These are phyloP conservation scores for Pseudolycoriella hygida DNA, from an alignment of 2,888 invertebrate genomes.

Conservation along the genomic window DNA sequence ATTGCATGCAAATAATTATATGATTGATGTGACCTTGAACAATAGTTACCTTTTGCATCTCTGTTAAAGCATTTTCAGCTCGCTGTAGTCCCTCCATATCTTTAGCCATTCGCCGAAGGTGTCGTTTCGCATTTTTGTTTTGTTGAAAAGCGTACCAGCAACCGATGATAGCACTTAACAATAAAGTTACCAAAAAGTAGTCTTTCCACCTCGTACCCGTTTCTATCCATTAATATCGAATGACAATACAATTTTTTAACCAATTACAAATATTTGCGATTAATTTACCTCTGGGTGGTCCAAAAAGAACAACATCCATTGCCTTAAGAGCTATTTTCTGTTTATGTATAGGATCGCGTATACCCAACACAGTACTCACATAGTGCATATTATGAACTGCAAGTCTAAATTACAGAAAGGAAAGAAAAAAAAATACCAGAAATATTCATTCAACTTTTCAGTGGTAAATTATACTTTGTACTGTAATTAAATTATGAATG, in stretches of 20 bases:
- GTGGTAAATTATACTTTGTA: neutral
- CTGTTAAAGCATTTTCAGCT: conserved; percentile 73
- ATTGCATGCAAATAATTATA: too few species aligned
- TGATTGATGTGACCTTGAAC: neutral
- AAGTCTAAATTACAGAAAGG: conserved; percentile 40
- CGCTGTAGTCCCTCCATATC: conserved; percentile 85
- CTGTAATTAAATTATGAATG: neutral
- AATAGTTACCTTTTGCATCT: conserved; percentile 48
- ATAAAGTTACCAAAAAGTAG: conserved; percentile 62
- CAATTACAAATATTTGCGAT: too few species aligned
- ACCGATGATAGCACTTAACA: conserved; percentile 71
- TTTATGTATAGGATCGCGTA: conserved; percentile 95
- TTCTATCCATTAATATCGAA: conserved; percentile 35
- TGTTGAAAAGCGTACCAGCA: conserved; percentile 86
- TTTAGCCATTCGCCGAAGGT: conserved; percentile 79
- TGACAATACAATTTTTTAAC: too few species aligned
- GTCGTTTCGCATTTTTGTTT: conserved; percentile 69
- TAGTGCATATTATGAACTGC: conserved; percentile 90
- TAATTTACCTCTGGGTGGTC: conserved; percentile 82
- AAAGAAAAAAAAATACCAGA: neutral
- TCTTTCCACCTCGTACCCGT: conserved; percentile 76
- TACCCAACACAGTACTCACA: conserved; percentile 71
- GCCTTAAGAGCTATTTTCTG: conserved; percentile 95
- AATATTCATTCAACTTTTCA: conserved; percentile 1
- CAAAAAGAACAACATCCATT: conserved; percentile 97